These are phyloP conservation scores for Silurus meridionalis DNA, from an alignment of 2,113 vertebrate species.

Conservation along the genomic window DNA sequence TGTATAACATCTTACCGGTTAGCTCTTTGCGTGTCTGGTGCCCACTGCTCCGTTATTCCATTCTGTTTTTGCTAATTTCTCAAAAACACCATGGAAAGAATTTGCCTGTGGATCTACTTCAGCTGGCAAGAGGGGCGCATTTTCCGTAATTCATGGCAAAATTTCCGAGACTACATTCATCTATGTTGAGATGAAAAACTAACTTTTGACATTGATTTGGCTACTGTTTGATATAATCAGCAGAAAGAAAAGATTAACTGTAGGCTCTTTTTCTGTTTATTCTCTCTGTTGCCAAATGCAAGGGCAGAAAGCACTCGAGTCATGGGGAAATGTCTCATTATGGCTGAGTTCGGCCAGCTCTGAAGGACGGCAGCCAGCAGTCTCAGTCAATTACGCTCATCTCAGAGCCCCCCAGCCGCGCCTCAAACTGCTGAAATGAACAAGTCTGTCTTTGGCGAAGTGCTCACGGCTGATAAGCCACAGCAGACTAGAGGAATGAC, in stretches of 20 bases:
- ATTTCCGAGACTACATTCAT: background rate
- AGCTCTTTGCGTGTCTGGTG: background rate
- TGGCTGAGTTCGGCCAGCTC: background rate
- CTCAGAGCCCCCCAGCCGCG: conserved; percentile 1
- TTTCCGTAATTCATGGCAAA: background rate
- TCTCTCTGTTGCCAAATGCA: conserved; percentile 26
- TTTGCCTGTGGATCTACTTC: background rate
- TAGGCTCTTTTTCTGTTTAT: conserved; percentile 13
- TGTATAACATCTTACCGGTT: background rate
- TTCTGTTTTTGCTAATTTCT: conserved; percentile 9
- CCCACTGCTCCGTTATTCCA: background rate
- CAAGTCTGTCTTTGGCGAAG: conserved; percentile 26
- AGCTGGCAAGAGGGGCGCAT: background rate
- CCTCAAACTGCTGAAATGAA: conserved; percentile 33
- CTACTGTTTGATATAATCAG: background rate
- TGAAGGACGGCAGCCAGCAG: conserved; percentile 37
- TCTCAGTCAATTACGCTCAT: conserved; percentile 40
- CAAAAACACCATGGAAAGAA: background rate
- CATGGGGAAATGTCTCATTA: conserved; percentile 43
- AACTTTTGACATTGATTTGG: background rate
- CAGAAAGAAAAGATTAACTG: conserved; percentile 14
- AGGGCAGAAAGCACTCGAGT: conserved; percentile 23
- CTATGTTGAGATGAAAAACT: background rate
- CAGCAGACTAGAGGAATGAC: conserved; percentile 25
- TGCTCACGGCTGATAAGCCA: conserved; percentile 28